Conservation (phyloP, 2,113 vertebrate species). For the Perca fluviatilis region DNA sequence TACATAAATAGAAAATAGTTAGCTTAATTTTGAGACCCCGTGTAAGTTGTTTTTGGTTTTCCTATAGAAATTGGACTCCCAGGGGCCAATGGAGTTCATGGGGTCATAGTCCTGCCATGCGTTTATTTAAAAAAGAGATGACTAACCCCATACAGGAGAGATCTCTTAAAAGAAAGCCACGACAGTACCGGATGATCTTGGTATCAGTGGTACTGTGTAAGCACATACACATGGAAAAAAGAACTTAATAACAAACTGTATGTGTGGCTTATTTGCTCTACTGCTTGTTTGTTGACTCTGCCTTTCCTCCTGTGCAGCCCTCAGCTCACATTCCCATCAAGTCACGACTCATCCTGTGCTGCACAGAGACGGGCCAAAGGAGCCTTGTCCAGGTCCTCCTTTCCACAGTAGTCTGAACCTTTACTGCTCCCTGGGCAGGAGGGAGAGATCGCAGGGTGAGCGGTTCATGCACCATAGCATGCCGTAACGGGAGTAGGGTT, state of each 20-base stretch:
- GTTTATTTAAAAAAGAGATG: neutral
- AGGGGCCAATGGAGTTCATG: neutral
- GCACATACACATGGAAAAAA: conserved; percentile 56
- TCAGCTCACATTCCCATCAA: conserved; percentile 86
- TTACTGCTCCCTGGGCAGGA: conserved; percentile 24
- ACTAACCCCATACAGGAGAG: neutral
- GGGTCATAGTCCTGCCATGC: neutral
- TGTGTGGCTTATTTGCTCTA: conserved; percentile 90
- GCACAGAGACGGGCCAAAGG: conserved; percentile 38
- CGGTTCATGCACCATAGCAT: conserved; percentile 29
- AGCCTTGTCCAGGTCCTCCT: conserved; percentile 36
- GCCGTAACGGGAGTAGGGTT: conserved; percentile 2
- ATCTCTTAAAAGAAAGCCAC: neutral
- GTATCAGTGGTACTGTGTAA: conserved; percentile 38
- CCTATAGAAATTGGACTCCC: neutral
- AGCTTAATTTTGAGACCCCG: no score
- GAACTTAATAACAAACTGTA: conserved; percentile 57
- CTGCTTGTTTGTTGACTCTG: conserved; percentile 79
- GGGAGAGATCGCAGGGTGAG: conserved; percentile 24
- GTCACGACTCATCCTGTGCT: conserved; percentile 64
- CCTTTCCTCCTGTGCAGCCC: conserved; percentile 84
- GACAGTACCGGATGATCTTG: conserved; percentile 6
- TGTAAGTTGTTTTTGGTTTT: no score
- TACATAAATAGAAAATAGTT: no score
- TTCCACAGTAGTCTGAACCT: conserved; percentile 59